Evolutionary conservation across 2,113 vertebrate genomes (phyloP).

Genomic region (Sciurus niger): DNA sequence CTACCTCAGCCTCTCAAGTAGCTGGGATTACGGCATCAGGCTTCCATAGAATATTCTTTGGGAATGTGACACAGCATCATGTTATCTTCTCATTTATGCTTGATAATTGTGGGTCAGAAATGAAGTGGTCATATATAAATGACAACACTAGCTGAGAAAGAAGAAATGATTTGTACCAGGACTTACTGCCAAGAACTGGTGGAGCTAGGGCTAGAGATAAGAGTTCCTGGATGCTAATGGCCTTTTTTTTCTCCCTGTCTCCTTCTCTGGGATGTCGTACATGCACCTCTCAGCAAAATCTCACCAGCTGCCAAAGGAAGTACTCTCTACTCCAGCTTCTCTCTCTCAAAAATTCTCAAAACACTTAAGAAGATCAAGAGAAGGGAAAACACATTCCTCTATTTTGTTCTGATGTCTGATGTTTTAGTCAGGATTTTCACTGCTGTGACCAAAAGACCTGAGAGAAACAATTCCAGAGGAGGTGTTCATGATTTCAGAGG

Average conservation of each 20-base stretch:
- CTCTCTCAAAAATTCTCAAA: neutral
- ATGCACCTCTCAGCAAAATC: neutral
- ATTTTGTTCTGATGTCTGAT: neutral
- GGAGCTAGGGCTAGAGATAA: neutral
- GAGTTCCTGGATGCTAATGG: neutral
- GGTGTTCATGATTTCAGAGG: too few species aligned
- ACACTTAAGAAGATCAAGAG: neutral
- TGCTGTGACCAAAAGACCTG: too few species aligned
- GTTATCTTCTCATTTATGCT: neutral
- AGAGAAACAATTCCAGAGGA: too few species aligned
- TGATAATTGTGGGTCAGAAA: neutral
- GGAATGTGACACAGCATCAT: neutral
- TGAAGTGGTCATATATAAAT: neutral
- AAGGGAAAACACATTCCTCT: neutral
- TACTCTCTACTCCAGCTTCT: neutral
- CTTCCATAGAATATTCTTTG: neutral
- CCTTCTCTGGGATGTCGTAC: neutral
- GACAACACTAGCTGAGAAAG: neutral
- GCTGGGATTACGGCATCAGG: too few species aligned
- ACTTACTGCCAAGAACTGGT: neutral
- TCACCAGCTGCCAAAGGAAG: neutral
- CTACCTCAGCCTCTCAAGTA: too few species aligned
- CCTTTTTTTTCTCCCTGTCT: neutral
- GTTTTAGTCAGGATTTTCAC: too few species aligned
- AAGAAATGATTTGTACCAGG: neutral